Percentiles rank a stretch among this genome's conserved stretches.
phyloP scores from a whole-genome alignment of 2,113 vertebrate genomes.

The Bubo scandiacus region DNA sequence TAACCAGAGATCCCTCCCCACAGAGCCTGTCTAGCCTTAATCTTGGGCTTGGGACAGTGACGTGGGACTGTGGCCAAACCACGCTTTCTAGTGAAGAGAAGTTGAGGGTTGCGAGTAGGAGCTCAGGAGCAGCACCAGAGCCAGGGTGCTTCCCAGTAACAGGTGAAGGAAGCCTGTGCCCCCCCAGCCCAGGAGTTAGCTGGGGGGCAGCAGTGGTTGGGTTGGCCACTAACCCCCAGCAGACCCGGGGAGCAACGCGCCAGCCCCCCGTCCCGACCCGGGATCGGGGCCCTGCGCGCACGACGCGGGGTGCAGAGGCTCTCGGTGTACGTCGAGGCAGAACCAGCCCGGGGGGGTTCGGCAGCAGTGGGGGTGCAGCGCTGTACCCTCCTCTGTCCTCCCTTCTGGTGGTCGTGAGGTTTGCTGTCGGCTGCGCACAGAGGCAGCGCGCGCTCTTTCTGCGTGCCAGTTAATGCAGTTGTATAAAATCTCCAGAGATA shows the following conservation, averaged over 20 bases:
- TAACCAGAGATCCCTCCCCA: neutral
- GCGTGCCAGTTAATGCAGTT: rapidly evolving
- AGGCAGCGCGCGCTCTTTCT: neutral
- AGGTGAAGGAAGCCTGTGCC: neutral
- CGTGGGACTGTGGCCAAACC: neutral
- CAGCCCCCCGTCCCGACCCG: neutral
- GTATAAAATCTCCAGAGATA: neutral
- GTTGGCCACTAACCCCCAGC: too few relatives aligned
- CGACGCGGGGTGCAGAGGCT: neutral
- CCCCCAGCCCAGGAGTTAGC: neutral
- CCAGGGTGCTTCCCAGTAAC: neutral
- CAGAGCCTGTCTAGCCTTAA: neutral
- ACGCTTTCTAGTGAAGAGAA: neutral
- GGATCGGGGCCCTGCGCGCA: too few relatives aligned
- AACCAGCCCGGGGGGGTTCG: neutral
- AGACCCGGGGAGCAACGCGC: too few relatives aligned
- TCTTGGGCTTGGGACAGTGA: neutral
- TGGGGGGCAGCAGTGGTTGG: too few relatives aligned
- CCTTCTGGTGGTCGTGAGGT: rapidly evolving
- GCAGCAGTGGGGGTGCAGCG: rapidly evolving
- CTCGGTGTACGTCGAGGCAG: rapidly evolving
- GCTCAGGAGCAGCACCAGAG: neutral
- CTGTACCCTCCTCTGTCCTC: neutral
- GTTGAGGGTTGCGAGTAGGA: neutral
- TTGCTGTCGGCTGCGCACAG: neutral